These are phyloP conservation scores for Pterocles burchelli DNA, from an alignment of 2,113 vertebrate genomes.

Conservation along the genomic window DNA sequence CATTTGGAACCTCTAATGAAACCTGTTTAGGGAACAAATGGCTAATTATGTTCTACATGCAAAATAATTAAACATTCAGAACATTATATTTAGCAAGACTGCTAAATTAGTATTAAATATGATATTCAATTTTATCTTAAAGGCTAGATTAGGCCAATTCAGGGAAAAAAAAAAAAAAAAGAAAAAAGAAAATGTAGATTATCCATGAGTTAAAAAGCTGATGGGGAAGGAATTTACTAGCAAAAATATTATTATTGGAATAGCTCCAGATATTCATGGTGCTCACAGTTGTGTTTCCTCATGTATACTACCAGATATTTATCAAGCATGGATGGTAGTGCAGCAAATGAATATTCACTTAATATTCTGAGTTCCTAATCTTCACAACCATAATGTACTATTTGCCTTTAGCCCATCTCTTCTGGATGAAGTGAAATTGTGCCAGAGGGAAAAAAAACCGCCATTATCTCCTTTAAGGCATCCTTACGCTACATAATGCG, in stretches of 20 bases:
- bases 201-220: neutral
- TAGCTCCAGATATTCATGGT: neutral
- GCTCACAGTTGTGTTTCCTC: neutral
- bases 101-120: neutral
- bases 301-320: neutral
- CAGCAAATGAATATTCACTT: neutral
- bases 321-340: neutral
- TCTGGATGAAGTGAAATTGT: neutral
- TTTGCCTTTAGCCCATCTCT: neutral
- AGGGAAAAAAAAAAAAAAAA: too few species aligned
- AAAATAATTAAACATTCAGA: conserved; percentile 49
- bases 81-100: neutral
- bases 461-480: neutral
- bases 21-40: conserved; percentile 46
- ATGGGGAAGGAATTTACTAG: neutral
- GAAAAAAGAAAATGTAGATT: neutral
- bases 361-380: neutral
- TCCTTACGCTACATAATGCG: neutral
- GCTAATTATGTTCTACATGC: conserved; percentile 18
- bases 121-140: neutral
- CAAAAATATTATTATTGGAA: neutral
- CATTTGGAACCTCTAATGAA: conserved; percentile 17
- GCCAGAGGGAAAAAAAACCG: neutral
- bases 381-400: neutral
- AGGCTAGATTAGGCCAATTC: neutral